Conservation (phyloP, 2,888 invertebrate species). For the Ceriagrion tenellum region DNA sequence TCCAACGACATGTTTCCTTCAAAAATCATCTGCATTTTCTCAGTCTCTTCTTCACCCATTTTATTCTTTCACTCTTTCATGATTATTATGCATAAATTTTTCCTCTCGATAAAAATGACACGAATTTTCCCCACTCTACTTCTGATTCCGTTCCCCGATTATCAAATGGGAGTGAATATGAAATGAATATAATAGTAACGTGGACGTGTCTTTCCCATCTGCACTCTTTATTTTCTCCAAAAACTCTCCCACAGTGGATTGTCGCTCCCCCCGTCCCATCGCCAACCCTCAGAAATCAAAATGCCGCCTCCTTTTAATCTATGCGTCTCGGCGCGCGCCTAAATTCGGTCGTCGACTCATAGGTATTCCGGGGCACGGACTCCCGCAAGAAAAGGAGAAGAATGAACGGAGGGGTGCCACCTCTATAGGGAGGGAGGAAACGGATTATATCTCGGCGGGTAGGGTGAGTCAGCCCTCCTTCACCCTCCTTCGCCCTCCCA, state of each 20-base stretch:
- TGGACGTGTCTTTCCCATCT: too few relatives aligned
- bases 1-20: too few relatives aligned
- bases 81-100: too few relatives aligned
- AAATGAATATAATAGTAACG: too few relatives aligned
- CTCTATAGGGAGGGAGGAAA: background rate
- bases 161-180: too few relatives aligned
- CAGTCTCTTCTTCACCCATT: too few relatives aligned
- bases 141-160: too few relatives aligned
- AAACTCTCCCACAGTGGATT: background rate
- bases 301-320: conserved; percentile 40
- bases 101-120: too few relatives aligned
- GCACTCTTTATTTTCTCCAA: background rate
- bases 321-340: conserved; percentile 6
- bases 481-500: background rate
- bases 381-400: background rate
- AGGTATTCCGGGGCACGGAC: conserved; percentile 55
- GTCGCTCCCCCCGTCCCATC: background rate
- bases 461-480: background rate
- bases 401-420: too few relatives aligned
- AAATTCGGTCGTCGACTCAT: conserved; percentile 48
- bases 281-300: background rate
- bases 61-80: too few relatives aligned
- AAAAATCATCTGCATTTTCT: too few relatives aligned
- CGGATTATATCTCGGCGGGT: background rate
- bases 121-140: too few relatives aligned